phyloP scores from a whole-genome alignment of 1,140 invertebrate genomes.

The Diorhabda elongata region DNA sequence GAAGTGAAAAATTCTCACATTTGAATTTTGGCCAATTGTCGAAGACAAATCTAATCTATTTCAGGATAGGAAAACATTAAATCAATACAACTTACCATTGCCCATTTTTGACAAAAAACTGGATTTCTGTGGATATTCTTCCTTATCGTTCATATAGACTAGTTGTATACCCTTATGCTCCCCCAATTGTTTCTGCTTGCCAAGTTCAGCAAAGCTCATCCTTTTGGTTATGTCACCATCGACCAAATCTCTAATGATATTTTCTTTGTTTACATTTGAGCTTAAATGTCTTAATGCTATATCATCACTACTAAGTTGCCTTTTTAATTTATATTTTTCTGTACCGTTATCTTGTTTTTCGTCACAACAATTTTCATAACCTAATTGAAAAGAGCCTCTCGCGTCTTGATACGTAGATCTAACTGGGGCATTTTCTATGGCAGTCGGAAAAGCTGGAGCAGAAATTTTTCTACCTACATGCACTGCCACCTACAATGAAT shows the following conservation, averaged over 20 bases:
- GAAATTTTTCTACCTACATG: conserved; percentile 58
- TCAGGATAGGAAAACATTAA: too few relatives aligned
- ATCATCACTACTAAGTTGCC: conserved; percentile 55
- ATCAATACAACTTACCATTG: conserved; percentile 42
- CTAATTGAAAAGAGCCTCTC: conserved; percentile 64
- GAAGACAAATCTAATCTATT: too few relatives aligned
- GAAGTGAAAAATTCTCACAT: too few relatives aligned
- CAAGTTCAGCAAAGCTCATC: conserved; percentile 68
- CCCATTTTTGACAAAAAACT: conserved; percentile 43
- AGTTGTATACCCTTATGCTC: conserved; percentile 58
- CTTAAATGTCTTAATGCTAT: conserved; percentile 46
- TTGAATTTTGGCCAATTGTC: too few relatives aligned
- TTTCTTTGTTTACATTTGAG: conserved; percentile 33
- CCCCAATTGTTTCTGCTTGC: conserved; percentile 51
- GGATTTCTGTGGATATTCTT: conserved; percentile 45
- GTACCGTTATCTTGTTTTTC: conserved; percentile 54
- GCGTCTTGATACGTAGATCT: conserved; percentile 72
- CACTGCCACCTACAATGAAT: conserved; percentile 49
- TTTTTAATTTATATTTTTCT: conserved; percentile 54
- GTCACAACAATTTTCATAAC: conserved; percentile 59
- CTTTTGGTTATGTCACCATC: conserved; percentile 50
- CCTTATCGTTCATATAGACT: conserved; percentile 58
- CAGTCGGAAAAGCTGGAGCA: conserved; percentile 48
- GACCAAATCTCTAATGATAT: conserved; percentile 36
- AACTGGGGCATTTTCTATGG: conserved; percentile 45